A percentile compares a stretch with the other conserved stretches of the same genome.
Evolutionary conservation across 2,113 vertebrate genomes (phyloP).

Genomic region (Verasper variegatus): DNA sequence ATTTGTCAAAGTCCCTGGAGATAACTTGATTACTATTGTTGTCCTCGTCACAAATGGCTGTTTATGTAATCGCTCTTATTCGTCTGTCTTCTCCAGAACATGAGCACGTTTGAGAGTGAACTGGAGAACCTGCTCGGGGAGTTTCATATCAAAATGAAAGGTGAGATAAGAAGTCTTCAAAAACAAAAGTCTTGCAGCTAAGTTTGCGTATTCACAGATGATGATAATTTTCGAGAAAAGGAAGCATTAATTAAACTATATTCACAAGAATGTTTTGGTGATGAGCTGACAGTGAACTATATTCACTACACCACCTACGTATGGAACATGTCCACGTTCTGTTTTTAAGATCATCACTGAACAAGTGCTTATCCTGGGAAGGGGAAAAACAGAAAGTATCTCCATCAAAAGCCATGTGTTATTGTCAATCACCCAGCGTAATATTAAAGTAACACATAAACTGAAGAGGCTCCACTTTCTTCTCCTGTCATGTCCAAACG

Average conservation of each 20-base stretch:
- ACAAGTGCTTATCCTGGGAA: no score
- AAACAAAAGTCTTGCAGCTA: neutral
- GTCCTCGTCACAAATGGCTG: constrained; percentile 19
- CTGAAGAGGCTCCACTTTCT: neutral
- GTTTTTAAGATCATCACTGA: no score
- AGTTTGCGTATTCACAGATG: neutral
- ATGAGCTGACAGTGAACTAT: no score
- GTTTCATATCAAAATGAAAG: constrained; percentile 99
- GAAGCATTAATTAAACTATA: neutral
- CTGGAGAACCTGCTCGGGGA: constrained; percentile 95
- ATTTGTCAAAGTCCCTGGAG: constrained; percentile 15
- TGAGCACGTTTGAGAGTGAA: constrained; percentile 94
- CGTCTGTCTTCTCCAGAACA: constrained; percentile 83
- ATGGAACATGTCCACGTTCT: no score
- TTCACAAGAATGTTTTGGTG: neutral
- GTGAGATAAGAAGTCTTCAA: constrained; percentile 67
- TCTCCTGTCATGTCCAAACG: neutral
- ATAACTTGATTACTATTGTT: constrained; percentile 55
- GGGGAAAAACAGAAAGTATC: neutral
- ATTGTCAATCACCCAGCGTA: neutral
- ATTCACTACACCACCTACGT: no score
- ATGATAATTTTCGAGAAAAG: neutral
- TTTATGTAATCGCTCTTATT: constrained; percentile 31
- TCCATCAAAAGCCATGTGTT: no score
- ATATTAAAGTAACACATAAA: neutral